These are phyloP conservation scores for Leuctra nigra DNA, from an alignment of 2,888 invertebrate species.

Conservation along the genomic window DNA sequence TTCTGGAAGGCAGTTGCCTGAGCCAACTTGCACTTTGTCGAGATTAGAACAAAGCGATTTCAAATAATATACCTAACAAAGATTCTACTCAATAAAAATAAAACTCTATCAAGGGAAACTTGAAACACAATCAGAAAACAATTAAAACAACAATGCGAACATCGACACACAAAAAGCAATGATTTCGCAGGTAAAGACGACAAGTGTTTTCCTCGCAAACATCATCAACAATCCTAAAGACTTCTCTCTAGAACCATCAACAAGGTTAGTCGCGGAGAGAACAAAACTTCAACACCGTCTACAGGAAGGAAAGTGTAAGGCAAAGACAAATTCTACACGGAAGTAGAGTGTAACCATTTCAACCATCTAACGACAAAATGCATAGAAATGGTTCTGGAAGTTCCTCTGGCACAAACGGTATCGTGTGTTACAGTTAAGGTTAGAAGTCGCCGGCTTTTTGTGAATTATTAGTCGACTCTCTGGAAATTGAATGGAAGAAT, in stretches of 20 bases:
- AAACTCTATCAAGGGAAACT: neutral
- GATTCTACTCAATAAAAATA: neutral
- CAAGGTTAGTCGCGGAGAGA: too few relatives aligned
- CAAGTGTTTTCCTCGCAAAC: too few relatives aligned
- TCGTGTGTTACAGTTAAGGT: neutral
- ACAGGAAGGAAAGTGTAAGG: conserved; percentile 10
- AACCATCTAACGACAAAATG: conserved; percentile 11
- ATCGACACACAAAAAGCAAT: too few relatives aligned
- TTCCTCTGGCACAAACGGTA: too few relatives aligned
- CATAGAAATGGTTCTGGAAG: neutral
- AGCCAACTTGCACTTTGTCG: too few relatives aligned
- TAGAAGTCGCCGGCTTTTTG: neutral
- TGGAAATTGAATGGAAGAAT: neutral
- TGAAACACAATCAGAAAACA: too few relatives aligned
- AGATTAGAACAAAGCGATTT: neutral
- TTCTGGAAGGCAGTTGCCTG: too few relatives aligned
- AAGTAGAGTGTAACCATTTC: neutral
- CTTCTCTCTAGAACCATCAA: too few relatives aligned
- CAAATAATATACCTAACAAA: neutral
- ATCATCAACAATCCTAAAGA: too few relatives aligned
- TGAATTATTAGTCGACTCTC: neutral
- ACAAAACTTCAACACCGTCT: conserved; percentile 2
- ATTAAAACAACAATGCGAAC: too few relatives aligned
- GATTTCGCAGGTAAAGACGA: too few relatives aligned
- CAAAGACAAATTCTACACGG: conserved; percentile 5